Base-by-base conservation (phyloP, 2,888 invertebrate species). In the Harpagoxenus sublaevis region DNA sequence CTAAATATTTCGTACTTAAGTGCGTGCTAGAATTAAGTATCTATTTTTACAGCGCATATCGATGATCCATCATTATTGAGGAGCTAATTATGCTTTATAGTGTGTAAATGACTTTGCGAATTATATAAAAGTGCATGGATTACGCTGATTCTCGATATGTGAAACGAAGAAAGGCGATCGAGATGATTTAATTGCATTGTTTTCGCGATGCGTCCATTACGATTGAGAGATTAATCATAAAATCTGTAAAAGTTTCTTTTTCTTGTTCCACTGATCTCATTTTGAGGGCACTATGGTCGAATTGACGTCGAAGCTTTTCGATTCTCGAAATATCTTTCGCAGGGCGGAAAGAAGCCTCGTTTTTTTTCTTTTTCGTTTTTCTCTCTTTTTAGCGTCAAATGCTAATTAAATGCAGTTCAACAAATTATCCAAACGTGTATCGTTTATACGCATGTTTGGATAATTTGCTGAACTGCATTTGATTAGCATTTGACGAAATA, bases 41-140 rank as follows among this genome's bases (percentile, higher is more conserved):
- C 53, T 65, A 65, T 65, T 39, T 31, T 73, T 73, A 53, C 39
- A 31, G 39, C 48, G 57, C 42, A 39, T 63, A 45, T 63, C 48
- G 51, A 23, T 23, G 51, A 23, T 23, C 53, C 42, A 23, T 62
- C 31, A 9, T 73, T 23, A 15, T 18, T 62, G 53, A 55, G 12
- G n/a, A n/a, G 31, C 51, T 75, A 82, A 82, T 82, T 82, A 63
- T 51, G 45, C 31, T 53, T 28, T 23, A 66, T 35, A 83, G 66
- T 66, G 66, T 85, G 85, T 85, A 88, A 86, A 86, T 83, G 85
- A 66, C 83, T 45, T 35, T 70, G 88, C 62, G 35, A 62, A 78
- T 78, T 23, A 23, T 73, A 51, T 74, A 74, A 83, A 65, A 57
- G 60, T 45, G 31, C n/a, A n/a, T n/a, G n/a, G n/a, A n/a, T 68